phyloP scores from a whole-genome alignment of 2,888 invertebrate species.

The Eudemis profundana region DNA sequence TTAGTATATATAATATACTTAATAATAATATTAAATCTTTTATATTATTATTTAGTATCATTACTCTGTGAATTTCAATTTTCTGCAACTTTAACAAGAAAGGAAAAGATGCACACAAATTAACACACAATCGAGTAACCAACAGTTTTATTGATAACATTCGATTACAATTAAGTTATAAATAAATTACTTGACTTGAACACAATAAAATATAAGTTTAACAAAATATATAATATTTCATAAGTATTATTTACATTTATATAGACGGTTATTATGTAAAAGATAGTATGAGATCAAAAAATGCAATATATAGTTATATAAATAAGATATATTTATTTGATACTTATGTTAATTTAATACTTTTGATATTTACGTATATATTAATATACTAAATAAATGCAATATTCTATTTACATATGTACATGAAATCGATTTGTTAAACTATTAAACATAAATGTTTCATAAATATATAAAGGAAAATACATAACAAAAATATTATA shows the following conservation, averaged over 20 bases:
- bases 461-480: slow-evolving; percentile 8
- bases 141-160: slow-evolving; percentile 75
- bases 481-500: slow-evolving; percentile 25
- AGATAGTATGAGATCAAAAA: slow-evolving; percentile 42
- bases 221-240: slow-evolving; percentile 36
- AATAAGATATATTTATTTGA: slow-evolving; percentile 48
- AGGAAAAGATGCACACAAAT: background rate
- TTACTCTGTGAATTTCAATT: too few relatives aligned
- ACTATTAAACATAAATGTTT: slow-evolving; percentile 36
- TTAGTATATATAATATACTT: too few relatives aligned
- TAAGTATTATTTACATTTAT: slow-evolving; percentile 35
- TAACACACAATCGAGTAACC: slow-evolving; percentile 61
- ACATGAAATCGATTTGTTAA: slow-evolving; percentile 48
- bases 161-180: slow-evolving; percentile 63
- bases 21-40: too few relatives aligned
- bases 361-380: slow-evolving; percentile 40
- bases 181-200: slow-evolving; percentile 57
- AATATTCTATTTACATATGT: slow-evolving; percentile 61
- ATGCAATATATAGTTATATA: slow-evolving; percentile 47
- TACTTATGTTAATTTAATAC: slow-evolving; percentile 40
- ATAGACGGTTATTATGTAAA: slow-evolving; percentile 35
- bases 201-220: slow-evolving; percentile 51
- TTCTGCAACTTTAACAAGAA: too few relatives aligned
- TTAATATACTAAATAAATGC: slow-evolving; percentile 66
- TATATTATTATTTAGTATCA: too few relatives aligned